Conservation (phyloP, 2,113 vertebrate species). For the Brachirus orientalis region DNA sequence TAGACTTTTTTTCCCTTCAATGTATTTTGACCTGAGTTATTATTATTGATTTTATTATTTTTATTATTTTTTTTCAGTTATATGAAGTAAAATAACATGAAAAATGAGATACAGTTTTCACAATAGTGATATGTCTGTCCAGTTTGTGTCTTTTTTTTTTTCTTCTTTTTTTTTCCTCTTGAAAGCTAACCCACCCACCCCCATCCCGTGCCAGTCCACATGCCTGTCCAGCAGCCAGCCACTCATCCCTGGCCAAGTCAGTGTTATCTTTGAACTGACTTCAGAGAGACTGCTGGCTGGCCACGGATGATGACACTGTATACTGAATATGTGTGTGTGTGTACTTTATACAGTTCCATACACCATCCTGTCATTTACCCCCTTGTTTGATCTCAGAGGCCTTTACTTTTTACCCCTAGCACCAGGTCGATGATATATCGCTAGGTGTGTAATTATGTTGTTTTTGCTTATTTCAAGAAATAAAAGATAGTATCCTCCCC, state of each 20-base stretch:
- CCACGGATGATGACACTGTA: slow-evolving; percentile 28
- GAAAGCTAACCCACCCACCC: neutral
- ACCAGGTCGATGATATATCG: slow-evolving; percentile 38
- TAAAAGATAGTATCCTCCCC: slow-evolving; percentile 49
- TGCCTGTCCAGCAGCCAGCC: slow-evolving; percentile 59
- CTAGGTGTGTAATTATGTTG: slow-evolving; percentile 59
- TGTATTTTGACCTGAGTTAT: too few species aligned
- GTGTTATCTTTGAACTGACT: slow-evolving; percentile 78
- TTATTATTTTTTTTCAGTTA: too few species aligned
- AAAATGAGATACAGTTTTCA: neutral
- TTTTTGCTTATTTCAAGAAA: slow-evolving; percentile 54
- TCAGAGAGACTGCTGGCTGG: slow-evolving; percentile 63
- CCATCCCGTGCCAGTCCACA: slow-evolving; percentile 42
- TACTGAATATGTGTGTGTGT: slow-evolving; percentile 27
- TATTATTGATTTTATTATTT: too few species aligned
- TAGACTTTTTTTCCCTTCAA: too few species aligned
- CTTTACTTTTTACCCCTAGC: slow-evolving; percentile 50
- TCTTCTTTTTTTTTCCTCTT: slow-evolving; percentile 7
- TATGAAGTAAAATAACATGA: neutral
- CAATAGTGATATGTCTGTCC: neutral
- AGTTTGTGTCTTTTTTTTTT: neutral
- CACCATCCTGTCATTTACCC: slow-evolving; percentile 42
- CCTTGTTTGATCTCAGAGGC: slow-evolving; percentile 41
- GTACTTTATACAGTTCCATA: slow-evolving; percentile 27
- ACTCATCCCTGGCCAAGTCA: slow-evolving; percentile 67